Evolutionary conservation across 2,113 vertebrate genomes (phyloP), one percentile per base, ranked within the genome.

Genomic region (Gallinago media): DNA sequence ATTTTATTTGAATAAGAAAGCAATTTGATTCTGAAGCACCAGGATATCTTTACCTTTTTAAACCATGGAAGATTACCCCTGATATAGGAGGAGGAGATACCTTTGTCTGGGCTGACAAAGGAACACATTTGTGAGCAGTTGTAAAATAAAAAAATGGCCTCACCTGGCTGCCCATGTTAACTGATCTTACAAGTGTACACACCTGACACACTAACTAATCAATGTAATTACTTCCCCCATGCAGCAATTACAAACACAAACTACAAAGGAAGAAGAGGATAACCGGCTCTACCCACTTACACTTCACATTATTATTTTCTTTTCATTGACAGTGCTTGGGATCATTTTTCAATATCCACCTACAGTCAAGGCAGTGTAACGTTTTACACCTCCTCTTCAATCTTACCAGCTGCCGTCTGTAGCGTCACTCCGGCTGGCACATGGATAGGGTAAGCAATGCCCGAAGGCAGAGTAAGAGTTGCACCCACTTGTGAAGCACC

Each of bases 351-450:
- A 76, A 19, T 40, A 66, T 1, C 23, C 56, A 36, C 26, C 38
- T 10, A 13, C 52, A 68, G 15, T n/a, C 76, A 59, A 27, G 2
- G 5, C 11, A 14, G 50, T 14, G 46, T 13, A 59, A 58, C 21
- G 4, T 65, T 31, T 76, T n/a, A 29, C 12, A 36, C 9, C 29
- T 66, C 31, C 67, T 62, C 15, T 2, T 32, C 36, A 26, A 22
- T 86, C 97, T 98, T 97, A 99, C 99, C 99, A 94, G 99, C 99
- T 63, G 98, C 97, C 9, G 98, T 98, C 96, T 99, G 99, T 9
- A 99, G 98, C 2, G 99, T 99, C 97, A 99, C 98, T 85, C 99
- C 99, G 80, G 99, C 98, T 71, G 99, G 99, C 15, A 99, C 98
- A 65, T 99, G 99, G 77, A 99, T 96, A 5, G 99, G 99, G 88